phyloP scores from a whole-genome alignment of 2,888 invertebrate genomes.

The Tortricodes alternella region DNA sequence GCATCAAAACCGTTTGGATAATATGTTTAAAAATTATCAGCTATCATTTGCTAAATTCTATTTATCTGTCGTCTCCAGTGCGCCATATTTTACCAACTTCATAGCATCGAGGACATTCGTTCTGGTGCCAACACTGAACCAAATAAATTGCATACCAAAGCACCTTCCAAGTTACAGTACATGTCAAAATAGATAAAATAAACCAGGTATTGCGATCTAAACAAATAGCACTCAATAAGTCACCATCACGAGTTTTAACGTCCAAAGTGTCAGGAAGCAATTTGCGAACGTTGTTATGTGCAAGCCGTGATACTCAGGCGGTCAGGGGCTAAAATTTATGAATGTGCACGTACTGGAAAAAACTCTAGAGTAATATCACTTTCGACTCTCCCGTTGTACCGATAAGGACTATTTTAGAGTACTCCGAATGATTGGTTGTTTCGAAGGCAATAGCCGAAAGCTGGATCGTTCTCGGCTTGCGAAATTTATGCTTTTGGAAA shows the following conservation, averaged over 20 bases:
- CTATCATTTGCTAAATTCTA: too few relatives aligned
- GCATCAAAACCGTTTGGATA: too few relatives aligned
- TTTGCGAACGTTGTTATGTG: constrained; percentile 28
- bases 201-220: neutral
- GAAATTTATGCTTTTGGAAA: constrained; percentile 12
- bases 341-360: constrained; percentile 25
- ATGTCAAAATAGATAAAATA: neutral
- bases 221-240: constrained; percentile 15
- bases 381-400: neutral
- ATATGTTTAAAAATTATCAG: too few relatives aligned
- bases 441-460: constrained; percentile 18
- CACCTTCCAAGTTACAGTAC: too few relatives aligned
- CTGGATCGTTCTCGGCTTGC: constrained; percentile 16
- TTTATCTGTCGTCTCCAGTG: too few relatives aligned
- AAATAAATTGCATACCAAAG: too few relatives aligned
- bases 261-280: constrained; percentile 29
- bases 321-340: constrained; percentile 30
- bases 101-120: too few relatives aligned
- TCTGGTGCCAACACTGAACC: too few relatives aligned
- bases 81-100: too few relatives aligned
- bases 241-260: constrained; percentile 17
- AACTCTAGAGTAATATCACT: neutral
- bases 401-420: neutral
- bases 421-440: constrained; percentile 10
- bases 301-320: constrained; percentile 26